Conservation (phyloP, 2,113 vertebrate species). For the Eira barbara region DNA sequence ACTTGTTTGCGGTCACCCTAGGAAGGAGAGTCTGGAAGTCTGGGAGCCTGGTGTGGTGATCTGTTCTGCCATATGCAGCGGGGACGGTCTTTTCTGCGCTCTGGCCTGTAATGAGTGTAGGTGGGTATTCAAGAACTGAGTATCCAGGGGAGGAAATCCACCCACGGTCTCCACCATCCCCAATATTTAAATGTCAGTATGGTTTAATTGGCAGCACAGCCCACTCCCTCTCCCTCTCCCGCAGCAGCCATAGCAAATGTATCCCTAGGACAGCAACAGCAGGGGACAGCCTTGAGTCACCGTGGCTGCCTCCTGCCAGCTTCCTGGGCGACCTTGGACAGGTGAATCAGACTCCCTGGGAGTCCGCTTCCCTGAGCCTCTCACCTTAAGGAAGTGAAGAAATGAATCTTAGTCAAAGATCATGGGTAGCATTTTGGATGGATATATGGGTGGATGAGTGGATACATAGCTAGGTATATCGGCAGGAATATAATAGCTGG, state of each 20-base stretch:
- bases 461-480: background rate
- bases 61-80: background rate
- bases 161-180: constrained; percentile 74
- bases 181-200: constrained; percentile 79
- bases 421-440: background rate
- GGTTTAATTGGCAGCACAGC: constrained; percentile 78
- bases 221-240: background rate
- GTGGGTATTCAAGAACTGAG: constrained; percentile 61
- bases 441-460: background rate
- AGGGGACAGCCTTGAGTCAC: constrained; percentile 25
- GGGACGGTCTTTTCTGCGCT: constrained; percentile 57
- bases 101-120: constrained; percentile 71
- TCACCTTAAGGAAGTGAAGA: constrained; percentile 12
- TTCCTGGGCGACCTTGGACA: background rate
- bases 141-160: constrained; percentile 68
- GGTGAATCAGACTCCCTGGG: background rate
- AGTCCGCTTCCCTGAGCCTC: background rate
- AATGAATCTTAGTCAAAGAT: background rate
- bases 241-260: constrained; percentile 68
- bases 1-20: background rate
- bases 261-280: background rate
- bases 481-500: background rate
- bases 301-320: background rate
- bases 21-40: background rate
- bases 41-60: background rate